Conservation (phyloP, 2,888 invertebrate genomes). For the Macrosoma leucophasiata region DNA sequence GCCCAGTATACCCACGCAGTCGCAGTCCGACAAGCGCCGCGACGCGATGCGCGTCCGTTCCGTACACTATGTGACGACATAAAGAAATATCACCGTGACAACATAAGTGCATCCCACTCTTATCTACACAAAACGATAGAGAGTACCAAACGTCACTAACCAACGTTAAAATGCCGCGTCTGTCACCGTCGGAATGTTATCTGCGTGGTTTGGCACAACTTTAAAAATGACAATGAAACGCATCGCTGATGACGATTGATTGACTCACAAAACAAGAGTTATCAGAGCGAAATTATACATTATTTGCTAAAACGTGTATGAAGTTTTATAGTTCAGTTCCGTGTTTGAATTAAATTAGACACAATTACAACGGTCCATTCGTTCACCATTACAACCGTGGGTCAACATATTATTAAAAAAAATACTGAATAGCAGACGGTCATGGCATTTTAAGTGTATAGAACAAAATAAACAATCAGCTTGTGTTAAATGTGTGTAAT, state of each 20-base stretch:
- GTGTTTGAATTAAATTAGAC: conserved; percentile 7
- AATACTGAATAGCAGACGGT: too few species aligned
- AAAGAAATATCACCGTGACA: conserved; percentile 3
- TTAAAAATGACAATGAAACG: conserved; percentile 14
- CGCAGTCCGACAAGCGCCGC: conserved; percentile 53
- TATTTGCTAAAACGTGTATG: too few species aligned
- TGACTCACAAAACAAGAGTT: too few species aligned
- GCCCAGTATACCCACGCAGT: too few species aligned
- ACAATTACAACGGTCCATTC: conserved; percentile 9
- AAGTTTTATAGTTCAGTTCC: conserved; percentile 13
- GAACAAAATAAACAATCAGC: conserved; percentile 11
- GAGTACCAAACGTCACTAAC: neutral
- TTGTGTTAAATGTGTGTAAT: conserved; percentile 52
- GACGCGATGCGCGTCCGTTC: conserved; percentile 30
- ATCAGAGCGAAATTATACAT: too few species aligned
- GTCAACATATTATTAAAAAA: too few species aligned
- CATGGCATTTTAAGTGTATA: too few species aligned
- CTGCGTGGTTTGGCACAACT: conserved; percentile 14
- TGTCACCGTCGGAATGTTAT: conserved; percentile 11
- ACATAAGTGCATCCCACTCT: conserved; percentile 18
- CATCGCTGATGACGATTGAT: too few species aligned
- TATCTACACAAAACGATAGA: too few species aligned
- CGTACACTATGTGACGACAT: neutral
- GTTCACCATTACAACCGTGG: conserved; percentile 5
- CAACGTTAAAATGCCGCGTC: conserved; percentile 6